Conservation (phyloP, 2,113 vertebrate species). For the Excalfactoria chinensis region DNA sequence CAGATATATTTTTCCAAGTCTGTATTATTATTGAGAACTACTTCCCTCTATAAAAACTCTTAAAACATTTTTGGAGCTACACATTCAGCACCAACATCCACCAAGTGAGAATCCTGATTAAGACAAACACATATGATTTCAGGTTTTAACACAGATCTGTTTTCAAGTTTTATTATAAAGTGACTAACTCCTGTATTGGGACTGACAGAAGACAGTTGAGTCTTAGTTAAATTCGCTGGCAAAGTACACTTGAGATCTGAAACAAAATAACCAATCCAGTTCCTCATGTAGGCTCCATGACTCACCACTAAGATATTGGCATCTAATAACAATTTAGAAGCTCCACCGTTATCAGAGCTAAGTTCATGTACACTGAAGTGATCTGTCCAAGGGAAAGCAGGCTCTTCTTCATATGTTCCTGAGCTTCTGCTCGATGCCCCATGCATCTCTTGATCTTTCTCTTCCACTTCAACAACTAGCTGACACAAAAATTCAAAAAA, state of each 20-base stretch:
- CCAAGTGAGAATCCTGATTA: conserved; percentile 88
- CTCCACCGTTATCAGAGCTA: background rate
- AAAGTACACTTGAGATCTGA: conserved; percentile 85
- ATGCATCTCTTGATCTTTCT: background rate
- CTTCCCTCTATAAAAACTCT: background rate
- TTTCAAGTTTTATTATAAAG: conserved; percentile 83
- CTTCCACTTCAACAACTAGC: conserved; percentile 72
- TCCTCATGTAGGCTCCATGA: conserved; percentile 92
- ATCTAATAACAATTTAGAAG: background rate
- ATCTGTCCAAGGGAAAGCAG: conserved; percentile 55
- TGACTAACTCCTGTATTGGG: conserved; percentile 92
- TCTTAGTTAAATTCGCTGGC: conserved; percentile 78
- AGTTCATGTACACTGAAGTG: background rate
- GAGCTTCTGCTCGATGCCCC: conserved; percentile 4
- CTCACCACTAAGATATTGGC: conserved; percentile 88
- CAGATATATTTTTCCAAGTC: background rate
- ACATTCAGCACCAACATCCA: conserved; percentile 35
- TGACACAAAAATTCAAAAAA: conserved; percentile 90
- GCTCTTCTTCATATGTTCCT: conserved; percentile 35
- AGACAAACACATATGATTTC: conserved; percentile 84
- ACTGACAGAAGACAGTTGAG: conserved; percentile 84
- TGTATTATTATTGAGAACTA: background rate
- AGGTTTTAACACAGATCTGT: conserved; percentile 58
- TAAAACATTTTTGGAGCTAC: conserved; percentile 58
- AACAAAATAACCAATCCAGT: conserved; percentile 86